Conservation (phyloP, 2,113 vertebrate genomes). For the Indicator maculatus region DNA sequence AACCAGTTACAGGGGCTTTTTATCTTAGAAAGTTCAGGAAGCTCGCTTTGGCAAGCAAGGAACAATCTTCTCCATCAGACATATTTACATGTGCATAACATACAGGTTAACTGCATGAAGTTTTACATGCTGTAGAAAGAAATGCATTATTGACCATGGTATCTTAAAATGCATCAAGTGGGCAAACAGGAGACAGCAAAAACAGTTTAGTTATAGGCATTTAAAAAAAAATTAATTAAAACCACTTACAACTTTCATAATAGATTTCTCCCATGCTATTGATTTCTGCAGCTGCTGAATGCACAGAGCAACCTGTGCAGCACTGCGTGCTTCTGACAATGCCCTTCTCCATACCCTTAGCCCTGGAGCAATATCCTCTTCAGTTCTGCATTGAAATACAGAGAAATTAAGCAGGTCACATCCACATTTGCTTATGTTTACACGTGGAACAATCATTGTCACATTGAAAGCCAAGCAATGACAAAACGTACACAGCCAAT, state of each 20-base stretch:
- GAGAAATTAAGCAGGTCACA: conserved; percentile 74
- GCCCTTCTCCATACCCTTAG: conserved; percentile 97
- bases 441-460: conserved; percentile 79
- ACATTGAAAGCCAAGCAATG: conserved; percentile 87
- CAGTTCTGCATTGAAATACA: conserved; percentile 82
- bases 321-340: conserved; percentile 90
- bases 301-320: conserved; percentile 96
- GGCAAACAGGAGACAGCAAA: conserved; percentile 41
- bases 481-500: conserved; percentile 86
- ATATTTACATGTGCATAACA: background rate
- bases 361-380: conserved; percentile 97
- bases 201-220: conserved; percentile 38
- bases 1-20: background rate
- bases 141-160: background rate
- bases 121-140: background rate
- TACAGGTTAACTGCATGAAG: background rate
- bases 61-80: background rate
- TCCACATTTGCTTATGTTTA: conserved; percentile 49
- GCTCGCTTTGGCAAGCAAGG: background rate
- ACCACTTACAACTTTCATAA: conserved; percentile 99
- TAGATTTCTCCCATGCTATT: conserved; percentile 99
- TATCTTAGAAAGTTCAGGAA: background rate
- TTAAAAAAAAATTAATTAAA: background rate
- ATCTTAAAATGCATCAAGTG: conserved; percentile 2
- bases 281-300: conserved; percentile 99